Percentiles rank a stretch among this genome's conserved stretches.
These are phyloP conservation scores for Phaonia tiefii DNA, from an alignment of 2,888 invertebrate genomes.

Conservation along the genomic window DNA sequence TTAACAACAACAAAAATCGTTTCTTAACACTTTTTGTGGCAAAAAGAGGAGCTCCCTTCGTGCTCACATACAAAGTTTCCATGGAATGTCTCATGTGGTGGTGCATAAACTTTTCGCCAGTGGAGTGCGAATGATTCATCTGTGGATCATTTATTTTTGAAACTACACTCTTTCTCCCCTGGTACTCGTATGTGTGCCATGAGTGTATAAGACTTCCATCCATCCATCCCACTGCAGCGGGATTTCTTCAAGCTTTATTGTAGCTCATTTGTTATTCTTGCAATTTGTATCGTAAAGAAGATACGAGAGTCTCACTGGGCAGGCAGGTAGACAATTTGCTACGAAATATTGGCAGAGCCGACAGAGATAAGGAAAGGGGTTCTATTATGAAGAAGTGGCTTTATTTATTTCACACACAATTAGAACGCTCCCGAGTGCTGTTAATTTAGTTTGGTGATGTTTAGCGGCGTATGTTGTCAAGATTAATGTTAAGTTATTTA, in stretches of 20 bases:
- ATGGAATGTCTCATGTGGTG: background rate
- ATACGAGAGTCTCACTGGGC: background rate
- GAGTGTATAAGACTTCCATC: too few species aligned
- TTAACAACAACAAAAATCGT: background rate
- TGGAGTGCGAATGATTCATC: slow-evolving; percentile 19
- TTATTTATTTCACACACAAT: slow-evolving; percentile 62
- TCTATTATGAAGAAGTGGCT: background rate
- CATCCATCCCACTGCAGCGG: background rate
- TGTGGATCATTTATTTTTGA: slow-evolving; percentile 9
- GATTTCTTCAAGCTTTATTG: slow-evolving; percentile 23
- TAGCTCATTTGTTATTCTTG: slow-evolving; percentile 31
- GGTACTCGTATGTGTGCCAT: background rate
- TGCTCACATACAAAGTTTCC: background rate
- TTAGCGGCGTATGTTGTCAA: background rate
- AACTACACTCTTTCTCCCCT: background rate
- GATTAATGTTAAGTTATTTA: slow-evolving; percentile 37
- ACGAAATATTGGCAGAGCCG: background rate
- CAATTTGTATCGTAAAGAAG: slow-evolving; percentile 30
- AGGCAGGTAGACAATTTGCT: background rate
- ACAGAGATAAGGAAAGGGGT: background rate
- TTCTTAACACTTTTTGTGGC: background rate
- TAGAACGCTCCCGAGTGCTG: slow-evolving; percentile 48
- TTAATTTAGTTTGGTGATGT: slow-evolving; percentile 28
- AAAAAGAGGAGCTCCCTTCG: too few species aligned
- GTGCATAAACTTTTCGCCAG: background rate